A percentile compares a stretch with the other conserved stretches of the same genome.
phyloP scores from a whole-genome alignment of 2,797 vertebrate genomes.

The Acrocephalus scirpaceus region DNA sequence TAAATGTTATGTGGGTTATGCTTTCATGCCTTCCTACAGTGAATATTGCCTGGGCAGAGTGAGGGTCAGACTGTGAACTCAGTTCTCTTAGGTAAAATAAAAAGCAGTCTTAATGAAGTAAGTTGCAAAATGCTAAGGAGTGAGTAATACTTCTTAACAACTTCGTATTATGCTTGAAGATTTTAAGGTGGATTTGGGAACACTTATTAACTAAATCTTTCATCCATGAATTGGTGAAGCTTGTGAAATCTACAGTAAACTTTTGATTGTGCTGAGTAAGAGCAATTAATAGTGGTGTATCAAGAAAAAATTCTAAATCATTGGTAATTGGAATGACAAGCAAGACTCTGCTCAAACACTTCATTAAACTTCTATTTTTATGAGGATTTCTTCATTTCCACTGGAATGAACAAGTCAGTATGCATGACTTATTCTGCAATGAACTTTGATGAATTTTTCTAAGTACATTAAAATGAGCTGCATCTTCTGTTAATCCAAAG shows the following conservation, averaged over 20 bases:
- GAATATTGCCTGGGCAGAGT: background rate
- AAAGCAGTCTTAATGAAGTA: conserved; percentile 37
- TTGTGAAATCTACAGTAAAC: conserved; percentile 67
- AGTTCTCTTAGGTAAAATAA: background rate
- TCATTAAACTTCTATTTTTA: conserved; percentile 84
- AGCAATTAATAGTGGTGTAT: conserved; percentile 71
- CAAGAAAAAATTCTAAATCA: conserved; percentile 71
- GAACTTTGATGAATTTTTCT: conserved; percentile 84
- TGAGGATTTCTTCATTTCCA: conserved; percentile 82
- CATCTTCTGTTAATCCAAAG: conserved; percentile 76
- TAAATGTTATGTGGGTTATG: background rate
- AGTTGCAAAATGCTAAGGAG: conserved; percentile 24
- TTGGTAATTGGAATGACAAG: conserved; percentile 76
- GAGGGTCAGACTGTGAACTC: background rate
- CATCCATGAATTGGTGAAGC: background rate
- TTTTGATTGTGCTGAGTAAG: conserved; percentile 72
- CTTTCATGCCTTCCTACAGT: background rate
- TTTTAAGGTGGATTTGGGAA: conserved; percentile 36
- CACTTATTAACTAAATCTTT: conserved; percentile 25
- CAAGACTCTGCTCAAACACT: conserved; percentile 77
- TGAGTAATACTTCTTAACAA: background rate
- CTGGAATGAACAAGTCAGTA: conserved; percentile 80
- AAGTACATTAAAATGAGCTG: conserved; percentile 81
- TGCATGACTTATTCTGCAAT: conserved; percentile 79
- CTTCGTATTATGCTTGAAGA: background rate